Conservation (phyloP, 2,888 invertebrate genomes). For the Pheosia tremula region DNA sequence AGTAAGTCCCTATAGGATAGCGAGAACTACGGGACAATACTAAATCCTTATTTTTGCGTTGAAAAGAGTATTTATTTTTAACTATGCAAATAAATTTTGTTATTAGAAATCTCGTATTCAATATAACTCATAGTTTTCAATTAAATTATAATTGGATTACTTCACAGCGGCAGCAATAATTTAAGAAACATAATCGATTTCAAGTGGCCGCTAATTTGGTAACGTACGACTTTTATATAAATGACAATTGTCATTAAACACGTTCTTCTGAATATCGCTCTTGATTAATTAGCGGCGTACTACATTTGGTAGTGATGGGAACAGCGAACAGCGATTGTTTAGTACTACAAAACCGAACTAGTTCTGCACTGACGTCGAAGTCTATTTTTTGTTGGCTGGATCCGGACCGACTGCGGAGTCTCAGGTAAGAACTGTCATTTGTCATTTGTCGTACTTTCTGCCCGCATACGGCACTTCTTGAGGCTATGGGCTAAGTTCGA, state of each 20-base stretch:
- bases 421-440: no score
- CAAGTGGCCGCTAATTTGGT: slow-evolving; percentile 24
- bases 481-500: no score
- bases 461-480: no score
- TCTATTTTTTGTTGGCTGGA: no score
- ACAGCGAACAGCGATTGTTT: background rate
- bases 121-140: slow-evolving; percentile 3
- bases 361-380: no score
- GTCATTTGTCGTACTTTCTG: no score
- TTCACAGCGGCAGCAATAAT: background rate
- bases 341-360: no score
- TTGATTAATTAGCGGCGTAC: slow-evolving; percentile 34
- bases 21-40: no score
- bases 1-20: no score
- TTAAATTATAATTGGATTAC: slow-evolving; percentile 3
- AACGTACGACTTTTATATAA: slow-evolving; percentile 24
- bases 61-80: no score
- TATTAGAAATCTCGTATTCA: slow-evolving; percentile 7
- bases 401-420: no score
- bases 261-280: slow-evolving; percentile 29
- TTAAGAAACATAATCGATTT: slow-evolving; percentile 22
- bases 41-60: no score
- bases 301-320: slow-evolving; percentile 32
- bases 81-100: background rate
- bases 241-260: slow-evolving; percentile 23